Percentiles rank a stretch among this genome's conserved stretches.
Evolutionary conservation across 2,797 vertebrate genomes (phyloP).

Genomic region (Macroramphosus scolopax): DNA sequence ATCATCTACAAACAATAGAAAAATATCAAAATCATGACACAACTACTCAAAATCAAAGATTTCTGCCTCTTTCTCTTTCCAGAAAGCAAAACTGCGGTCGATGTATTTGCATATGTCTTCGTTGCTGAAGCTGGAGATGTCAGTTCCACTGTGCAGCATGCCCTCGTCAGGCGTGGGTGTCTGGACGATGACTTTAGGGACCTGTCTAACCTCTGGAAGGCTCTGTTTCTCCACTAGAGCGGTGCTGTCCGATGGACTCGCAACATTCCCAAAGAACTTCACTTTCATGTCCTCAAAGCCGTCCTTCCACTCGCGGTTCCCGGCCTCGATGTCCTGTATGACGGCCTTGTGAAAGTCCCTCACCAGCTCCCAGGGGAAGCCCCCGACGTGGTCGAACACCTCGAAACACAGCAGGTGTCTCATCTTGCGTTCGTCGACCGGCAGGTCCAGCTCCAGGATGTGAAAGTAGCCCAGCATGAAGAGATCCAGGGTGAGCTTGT

Average conservation of each 20-base stretch:
- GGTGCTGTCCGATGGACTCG: conserved; percentile 13
- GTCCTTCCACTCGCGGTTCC: conserved; percentile 87
- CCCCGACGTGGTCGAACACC: conserved; percentile 92
- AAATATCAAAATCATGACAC: conserved; percentile 46
- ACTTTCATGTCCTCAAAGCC: conserved; percentile 92
- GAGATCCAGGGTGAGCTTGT: conserved; percentile 88
- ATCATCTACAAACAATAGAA: too few species aligned
- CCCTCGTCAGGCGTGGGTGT: conserved; percentile 71
- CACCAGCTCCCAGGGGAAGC: conserved; percentile 87
- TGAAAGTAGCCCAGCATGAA: conserved; percentile 99
- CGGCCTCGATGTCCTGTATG: conserved; percentile 87
- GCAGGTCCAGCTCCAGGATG: conserved; percentile 90
- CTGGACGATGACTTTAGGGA: conserved; percentile 71
- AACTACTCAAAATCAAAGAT: conserved; percentile 87
- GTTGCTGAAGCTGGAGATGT: conserved; percentile 77
- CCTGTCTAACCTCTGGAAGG: conserved; percentile 59
- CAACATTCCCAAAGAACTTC: conserved; percentile 81
- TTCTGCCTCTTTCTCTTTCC: conserved; percentile 97
- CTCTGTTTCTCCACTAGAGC: conserved; percentile 45
- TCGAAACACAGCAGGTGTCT: conserved; percentile 96
- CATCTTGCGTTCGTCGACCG: conserved; percentile 87
- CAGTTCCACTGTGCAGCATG: conserved; percentile 42
- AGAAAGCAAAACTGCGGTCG: conserved; percentile 95
- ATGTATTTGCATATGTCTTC: conserved; percentile 94
- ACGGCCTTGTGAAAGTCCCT: conserved; percentile 91